phyloP scores from a whole-genome alignment of 2,888 invertebrate species.

The Caenorhabditis afra region DNA sequence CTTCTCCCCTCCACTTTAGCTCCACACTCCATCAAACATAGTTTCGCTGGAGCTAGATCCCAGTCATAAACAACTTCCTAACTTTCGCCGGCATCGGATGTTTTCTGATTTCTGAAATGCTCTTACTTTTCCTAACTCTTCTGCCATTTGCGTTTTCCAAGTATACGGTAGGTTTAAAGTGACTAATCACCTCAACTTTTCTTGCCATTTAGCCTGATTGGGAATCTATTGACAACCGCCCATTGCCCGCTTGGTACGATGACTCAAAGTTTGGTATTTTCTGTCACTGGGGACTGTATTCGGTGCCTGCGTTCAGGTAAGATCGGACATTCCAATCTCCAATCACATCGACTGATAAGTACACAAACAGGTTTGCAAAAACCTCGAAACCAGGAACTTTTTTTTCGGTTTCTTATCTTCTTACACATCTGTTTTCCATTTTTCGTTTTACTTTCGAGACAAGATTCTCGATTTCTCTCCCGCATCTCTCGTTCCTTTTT shows the following conservation, averaged over 20 bases:
- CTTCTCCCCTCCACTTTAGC: neutral
- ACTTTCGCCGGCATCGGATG: neutral
- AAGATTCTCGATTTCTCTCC: constrained; percentile 27
- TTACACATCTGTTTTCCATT: constrained; percentile 25
- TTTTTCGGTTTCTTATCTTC: constrained; percentile 17
- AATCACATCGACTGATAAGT: constrained; percentile 18
- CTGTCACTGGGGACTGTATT: constrained; percentile 82
- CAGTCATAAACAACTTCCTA: constrained; percentile 18
- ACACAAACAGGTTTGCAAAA: constrained; percentile 35
- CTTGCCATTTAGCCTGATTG: constrained; percentile 78
- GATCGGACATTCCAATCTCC: constrained; percentile 15
- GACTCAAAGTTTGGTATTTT: constrained; percentile 82
- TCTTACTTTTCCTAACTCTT: constrained; percentile 18
- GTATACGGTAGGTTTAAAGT: constrained; percentile 56
- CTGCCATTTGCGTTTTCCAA: constrained; percentile 16
- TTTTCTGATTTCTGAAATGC: neutral
- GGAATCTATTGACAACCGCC: constrained; percentile 82
- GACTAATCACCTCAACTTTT: constrained; percentile 28
- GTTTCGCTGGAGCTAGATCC: neutral
- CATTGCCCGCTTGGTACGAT: constrained; percentile 82
- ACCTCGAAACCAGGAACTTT: constrained; percentile 32
- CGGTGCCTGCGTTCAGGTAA: constrained; percentile 69
- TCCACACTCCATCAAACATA: neutral
- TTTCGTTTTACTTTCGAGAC: neutral
- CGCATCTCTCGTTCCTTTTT: constrained; percentile 1